Conservation (phyloP, 2,888 invertebrate genomes). For the Drosophila leonis region DNA sequence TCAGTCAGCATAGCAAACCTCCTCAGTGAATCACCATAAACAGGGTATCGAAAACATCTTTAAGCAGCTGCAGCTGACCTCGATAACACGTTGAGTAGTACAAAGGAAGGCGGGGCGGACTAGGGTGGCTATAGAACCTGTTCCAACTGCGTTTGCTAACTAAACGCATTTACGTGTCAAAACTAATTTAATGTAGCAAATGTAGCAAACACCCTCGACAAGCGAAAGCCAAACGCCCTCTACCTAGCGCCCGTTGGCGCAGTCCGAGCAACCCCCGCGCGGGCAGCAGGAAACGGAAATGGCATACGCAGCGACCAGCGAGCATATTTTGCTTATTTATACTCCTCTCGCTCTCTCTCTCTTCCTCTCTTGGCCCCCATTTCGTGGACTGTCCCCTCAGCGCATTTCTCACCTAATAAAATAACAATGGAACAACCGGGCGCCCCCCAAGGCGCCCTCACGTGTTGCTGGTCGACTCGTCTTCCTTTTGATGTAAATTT, state of each 20-base stretch:
- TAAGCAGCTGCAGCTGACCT: slow-evolving; percentile 8
- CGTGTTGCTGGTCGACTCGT: slow-evolving; percentile 31
- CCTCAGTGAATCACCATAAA: background rate
- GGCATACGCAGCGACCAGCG: slow-evolving; percentile 50
- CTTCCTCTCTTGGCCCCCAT: background rate
- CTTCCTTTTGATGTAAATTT: slow-evolving; percentile 76
- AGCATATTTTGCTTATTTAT: slow-evolving; percentile 75
- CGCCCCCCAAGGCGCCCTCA: slow-evolving; percentile 41
- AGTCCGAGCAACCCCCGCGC: slow-evolving; percentile 18
- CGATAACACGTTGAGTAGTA: background rate
- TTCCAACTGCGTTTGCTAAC: slow-evolving; percentile 33
- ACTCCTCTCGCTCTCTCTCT: background rate
- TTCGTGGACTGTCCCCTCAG: slow-evolving; percentile 10
- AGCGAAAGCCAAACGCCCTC: background rate
- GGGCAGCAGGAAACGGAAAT: slow-evolving; percentile 66
- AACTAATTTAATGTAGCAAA: slow-evolving; percentile 75
- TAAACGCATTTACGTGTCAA: slow-evolving; percentile 81
- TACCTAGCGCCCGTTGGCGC: background rate
- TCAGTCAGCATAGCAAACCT: background rate
- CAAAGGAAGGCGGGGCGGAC: background rate
- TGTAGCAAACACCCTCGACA: slow-evolving; percentile 6
- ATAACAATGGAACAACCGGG: slow-evolving; percentile 69
- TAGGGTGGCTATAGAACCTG: background rate
- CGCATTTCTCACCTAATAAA: slow-evolving; percentile 80
- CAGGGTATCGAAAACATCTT: slow-evolving; percentile 14